A percentile compares a stretch with the other conserved stretches of the same genome.
phyloP scores from a whole-genome alignment of 1,140 invertebrate species.

The Bursaphelenchus mucronatus region DNA sequence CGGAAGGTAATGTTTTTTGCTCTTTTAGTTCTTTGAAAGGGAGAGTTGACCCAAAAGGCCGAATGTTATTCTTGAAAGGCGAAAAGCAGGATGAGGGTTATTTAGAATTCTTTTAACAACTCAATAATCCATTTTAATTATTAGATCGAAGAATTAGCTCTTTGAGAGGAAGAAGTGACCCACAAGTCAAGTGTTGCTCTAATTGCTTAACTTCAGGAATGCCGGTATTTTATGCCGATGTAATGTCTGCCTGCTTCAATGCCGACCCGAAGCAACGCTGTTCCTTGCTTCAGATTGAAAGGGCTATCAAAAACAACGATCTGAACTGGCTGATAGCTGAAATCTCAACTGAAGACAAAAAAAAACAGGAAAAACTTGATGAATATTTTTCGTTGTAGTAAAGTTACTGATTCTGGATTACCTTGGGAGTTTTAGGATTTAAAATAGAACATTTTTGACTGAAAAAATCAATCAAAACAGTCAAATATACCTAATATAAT shows the following conservation, averaged over 20 bases:
- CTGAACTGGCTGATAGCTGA: not conserved
- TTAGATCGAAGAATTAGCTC: not conserved
- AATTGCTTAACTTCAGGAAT: not conserved
- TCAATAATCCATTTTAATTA: slow-evolving; percentile 5
- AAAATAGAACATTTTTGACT: too few relatives aligned
- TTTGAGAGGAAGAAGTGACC: too few relatives aligned
- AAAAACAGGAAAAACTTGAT: too few relatives aligned
- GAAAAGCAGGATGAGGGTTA: not conserved
- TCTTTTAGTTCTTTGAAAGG: not conserved
- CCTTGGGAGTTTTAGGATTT: too few relatives aligned
- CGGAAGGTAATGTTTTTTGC: not conserved
- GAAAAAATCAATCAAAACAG: too few relatives aligned
- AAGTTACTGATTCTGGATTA: too few relatives aligned
- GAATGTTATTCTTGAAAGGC: not conserved
- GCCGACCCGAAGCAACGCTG: not conserved
- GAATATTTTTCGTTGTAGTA: too few relatives aligned
- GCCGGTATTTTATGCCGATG: slow-evolving; percentile 2
- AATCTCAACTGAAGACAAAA: too few relatives aligned
- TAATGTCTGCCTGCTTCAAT: slow-evolving; percentile 1
- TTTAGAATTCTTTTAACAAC: not conserved
- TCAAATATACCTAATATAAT: too few relatives aligned
- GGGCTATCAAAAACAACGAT: not conserved
- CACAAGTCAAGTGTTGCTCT: too few relatives aligned
- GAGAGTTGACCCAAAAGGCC: not conserved
- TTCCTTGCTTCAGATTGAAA: not conserved